A percentile compares a stretch with the other conserved stretches of the same genome.
Conservation (phyloP, 2,797 vertebrate genomes). For the Psittacula derbiana region DNA sequence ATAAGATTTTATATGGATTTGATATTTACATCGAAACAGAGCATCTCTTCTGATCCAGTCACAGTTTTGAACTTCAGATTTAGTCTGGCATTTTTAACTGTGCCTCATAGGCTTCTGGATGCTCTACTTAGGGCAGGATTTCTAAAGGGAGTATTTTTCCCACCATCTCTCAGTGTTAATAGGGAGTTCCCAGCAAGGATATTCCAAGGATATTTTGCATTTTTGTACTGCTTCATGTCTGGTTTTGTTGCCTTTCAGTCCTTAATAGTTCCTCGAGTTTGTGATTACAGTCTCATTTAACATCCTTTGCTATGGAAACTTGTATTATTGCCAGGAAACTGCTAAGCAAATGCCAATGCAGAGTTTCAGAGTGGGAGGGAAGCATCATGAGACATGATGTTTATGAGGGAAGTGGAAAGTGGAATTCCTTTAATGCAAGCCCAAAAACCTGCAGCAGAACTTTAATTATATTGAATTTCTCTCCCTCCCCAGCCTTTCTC, state of each 20-base stretch:
- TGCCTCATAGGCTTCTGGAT: background rate
- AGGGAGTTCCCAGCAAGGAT: background rate
- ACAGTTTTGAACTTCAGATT: background rate
- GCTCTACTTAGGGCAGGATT: background rate
- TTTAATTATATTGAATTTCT: background rate
- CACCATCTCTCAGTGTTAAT: background rate
- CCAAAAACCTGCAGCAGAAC: background rate
- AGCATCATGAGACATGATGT: background rate
- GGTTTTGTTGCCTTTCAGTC: background rate
- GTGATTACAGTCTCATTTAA: background rate
- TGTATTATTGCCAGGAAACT: constrained; percentile 1
- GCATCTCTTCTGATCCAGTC: background rate
- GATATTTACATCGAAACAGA: background rate
- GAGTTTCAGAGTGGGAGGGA: background rate
- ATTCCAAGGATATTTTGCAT: constrained; percentile 4
- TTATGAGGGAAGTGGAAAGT: background rate
- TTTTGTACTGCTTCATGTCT: background rate
- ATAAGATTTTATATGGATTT: background rate
- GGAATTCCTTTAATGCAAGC: background rate
- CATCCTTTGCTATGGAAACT: constrained; percentile 45
- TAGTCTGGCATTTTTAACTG: background rate
- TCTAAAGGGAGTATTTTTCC: background rate
- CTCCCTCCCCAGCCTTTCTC: background rate
- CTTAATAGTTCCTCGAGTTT: background rate
- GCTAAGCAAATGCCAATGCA: background rate